A percentile compares a stretch with the other conserved stretches of the same genome.
phyloP scores from a whole-genome alignment of 2,113 vertebrate species.

The Crotalus horridus region DNA sequence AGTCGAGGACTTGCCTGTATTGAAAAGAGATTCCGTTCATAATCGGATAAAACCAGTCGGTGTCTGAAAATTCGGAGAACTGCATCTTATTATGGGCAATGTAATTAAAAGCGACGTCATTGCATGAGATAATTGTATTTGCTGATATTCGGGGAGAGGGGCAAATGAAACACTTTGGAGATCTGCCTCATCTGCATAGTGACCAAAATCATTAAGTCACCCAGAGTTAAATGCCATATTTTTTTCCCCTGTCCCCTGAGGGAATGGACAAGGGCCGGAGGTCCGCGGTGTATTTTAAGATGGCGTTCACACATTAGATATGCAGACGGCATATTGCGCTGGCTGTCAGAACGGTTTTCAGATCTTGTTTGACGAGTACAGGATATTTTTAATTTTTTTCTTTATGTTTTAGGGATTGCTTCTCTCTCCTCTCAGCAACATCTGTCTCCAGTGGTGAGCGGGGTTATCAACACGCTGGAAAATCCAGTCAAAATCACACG shows the following conservation, averaged over 20 bases:
- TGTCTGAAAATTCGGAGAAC: background rate
- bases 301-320: slow-evolving; percentile 19
- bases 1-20: accelerated
- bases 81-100: slow-evolving; percentile 34
- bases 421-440: background rate
- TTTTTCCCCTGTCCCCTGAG: slow-evolving; percentile 8
- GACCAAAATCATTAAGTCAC: slow-evolving; percentile 53
- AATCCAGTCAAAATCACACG: background rate
- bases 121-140: slow-evolving; percentile 36
- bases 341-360: slow-evolving; percentile 25
- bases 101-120: slow-evolving; percentile 47
- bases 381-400: slow-evolving; percentile 3
- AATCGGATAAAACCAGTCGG: slow-evolving; percentile 14
- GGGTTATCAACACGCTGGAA: background rate
- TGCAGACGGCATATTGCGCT: slow-evolving; percentile 12
- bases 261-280: slow-evolving; percentile 20
- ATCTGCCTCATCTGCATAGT: slow-evolving; percentile 39
- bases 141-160: slow-evolving; percentile 28
- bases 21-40: background rate
- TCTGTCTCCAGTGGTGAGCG: background rate
- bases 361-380: slow-evolving; percentile 1
- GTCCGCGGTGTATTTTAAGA: slow-evolving; percentile 39
- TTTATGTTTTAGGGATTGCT: background rate
- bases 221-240: slow-evolving; percentile 33
- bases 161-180: slow-evolving; percentile 28